Base-by-base conservation (phyloP, 1,140 invertebrate genomes). In the Aphidius gifuensis region DNA sequence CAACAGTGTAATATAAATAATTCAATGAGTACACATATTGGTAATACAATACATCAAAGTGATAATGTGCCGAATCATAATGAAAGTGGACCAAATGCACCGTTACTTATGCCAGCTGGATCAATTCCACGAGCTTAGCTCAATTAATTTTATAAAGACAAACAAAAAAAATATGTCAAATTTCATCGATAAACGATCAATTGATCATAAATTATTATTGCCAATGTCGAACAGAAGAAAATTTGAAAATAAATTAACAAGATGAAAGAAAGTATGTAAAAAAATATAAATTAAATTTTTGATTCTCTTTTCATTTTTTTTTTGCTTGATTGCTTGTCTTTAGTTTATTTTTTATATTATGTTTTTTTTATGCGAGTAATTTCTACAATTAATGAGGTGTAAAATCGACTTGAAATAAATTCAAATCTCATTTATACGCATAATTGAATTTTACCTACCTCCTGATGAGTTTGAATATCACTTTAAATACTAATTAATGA, bases 11-110 rank as follows among this genome's bases (percentile, higher is more conserved):
- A 40, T 11, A 21, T 46, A 9, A 53, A n/a, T 16, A 46, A 48
- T 56, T 43, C 58, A 16, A 56, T 23, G 16, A 44, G 39, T 3
- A 53, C 43, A 9, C 47, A 51, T n/a, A 48, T 39, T 42, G 59
- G 48, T n/a, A 74, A 66, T 54, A 58, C 69, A 50, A 53, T 62
- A 21, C 65, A 67, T 60, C 71, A 71, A 57, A 64, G 43, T 8
- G 76, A 77, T 43, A 77, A 51, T 32, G 69, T 78, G 60, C 73
- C 77, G 42, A 79, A 79, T 66, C 74, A 78, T 44, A 64, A 70
- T 21, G 77, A 80, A 47, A 76, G 68, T 59, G 71, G 71, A 7
- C 65, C 79, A 9, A 79, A 71, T 55, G 69, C 79, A 5, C 77
- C 79, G 0, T 72, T 80, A 2, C 70, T 80, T 9, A 61, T 78